phyloP scores from a whole-genome alignment of 2,797 vertebrate genomes.

The Poecilia gillii region DNA sequence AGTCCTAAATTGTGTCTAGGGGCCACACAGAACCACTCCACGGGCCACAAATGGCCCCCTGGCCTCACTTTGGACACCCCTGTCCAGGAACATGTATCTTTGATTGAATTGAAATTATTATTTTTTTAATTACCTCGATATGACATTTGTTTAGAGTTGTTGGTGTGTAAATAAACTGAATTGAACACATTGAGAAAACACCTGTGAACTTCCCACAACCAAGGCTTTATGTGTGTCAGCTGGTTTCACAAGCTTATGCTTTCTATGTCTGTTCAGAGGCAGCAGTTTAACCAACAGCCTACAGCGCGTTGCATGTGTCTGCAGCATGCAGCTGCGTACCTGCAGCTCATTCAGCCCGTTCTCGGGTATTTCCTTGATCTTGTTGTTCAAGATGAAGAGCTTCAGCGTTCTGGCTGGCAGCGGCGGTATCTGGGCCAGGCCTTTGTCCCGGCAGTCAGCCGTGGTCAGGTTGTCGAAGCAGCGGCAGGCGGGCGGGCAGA shows the following conservation, averaged over 20 bases:
- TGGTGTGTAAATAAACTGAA: no score
- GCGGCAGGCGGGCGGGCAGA: conserved; percentile 61
- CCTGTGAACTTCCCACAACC: neutral
- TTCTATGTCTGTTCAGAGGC: neutral
- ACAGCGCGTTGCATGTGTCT: no score
- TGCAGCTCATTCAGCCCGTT: conserved; percentile 63
- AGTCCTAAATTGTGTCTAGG: no score
- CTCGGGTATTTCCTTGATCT: conserved; percentile 60
- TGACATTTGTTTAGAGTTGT: no score
- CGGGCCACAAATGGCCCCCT: no score
- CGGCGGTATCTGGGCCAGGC: conserved; percentile 56
- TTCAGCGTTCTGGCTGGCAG: conserved; percentile 47
- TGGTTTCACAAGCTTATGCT: neutral
- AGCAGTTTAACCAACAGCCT: neutral
- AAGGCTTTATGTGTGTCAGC: neutral
- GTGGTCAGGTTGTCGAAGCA: conserved; percentile 50
- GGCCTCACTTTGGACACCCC: no score
- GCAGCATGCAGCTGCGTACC: conserved; percentile 20
- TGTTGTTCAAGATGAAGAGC: conserved; percentile 66
- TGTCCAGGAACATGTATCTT: no score
- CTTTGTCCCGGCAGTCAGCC: conserved; percentile 47
- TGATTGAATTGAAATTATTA: no score
- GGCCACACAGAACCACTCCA: no score
- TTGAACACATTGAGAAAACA: neutral
- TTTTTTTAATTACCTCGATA: no score